Percentiles rank a stretch among this genome's conserved stretches.
These are phyloP conservation scores for Melanocharis versteri DNA, from an alignment of 2,113 vertebrate species.

Conservation along the genomic window DNA sequence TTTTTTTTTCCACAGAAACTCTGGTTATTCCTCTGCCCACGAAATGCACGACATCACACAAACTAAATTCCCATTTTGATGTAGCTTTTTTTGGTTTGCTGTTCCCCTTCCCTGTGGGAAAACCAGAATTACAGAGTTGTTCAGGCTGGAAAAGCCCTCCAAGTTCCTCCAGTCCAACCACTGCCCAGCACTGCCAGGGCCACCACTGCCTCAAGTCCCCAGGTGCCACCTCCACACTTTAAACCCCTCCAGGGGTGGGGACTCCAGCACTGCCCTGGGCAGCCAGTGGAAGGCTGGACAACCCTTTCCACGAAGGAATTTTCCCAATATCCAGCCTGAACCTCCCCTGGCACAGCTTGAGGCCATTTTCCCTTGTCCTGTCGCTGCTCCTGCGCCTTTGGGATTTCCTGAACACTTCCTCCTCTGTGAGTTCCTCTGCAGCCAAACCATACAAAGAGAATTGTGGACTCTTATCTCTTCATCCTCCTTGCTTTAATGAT, in stretches of 20 bases:
- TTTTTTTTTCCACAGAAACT: not conserved
- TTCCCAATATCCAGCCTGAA: not conserved
- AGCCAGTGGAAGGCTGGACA: not conserved
- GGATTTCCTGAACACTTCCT: not conserved
- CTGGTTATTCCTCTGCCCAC: not conserved
- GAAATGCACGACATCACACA: not conserved
- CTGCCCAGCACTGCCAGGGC: not conserved
- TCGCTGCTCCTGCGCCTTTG: not conserved
- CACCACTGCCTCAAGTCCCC: not conserved
- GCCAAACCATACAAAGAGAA: not conserved
- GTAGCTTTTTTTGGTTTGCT: not conserved
- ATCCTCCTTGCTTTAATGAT: slow-evolving; percentile 31
- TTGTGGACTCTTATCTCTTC: not conserved
- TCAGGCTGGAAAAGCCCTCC: not conserved
- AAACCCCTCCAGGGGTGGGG: not conserved
- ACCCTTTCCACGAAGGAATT: not conserved
- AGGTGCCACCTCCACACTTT: accelerated
- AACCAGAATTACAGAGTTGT: not conserved
- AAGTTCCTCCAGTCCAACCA: not conserved
- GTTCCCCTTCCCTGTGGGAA: not conserved
- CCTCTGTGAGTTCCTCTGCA: not conserved
- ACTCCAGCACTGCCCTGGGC: not conserved
- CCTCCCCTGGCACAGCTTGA: not conserved
- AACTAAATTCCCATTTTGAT: not conserved
- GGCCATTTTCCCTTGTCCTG: not conserved